A percentile compares a stretch with the other conserved stretches of the same genome.
These are phyloP conservation scores for Numida meleagris DNA, from an alignment of 2,113 vertebrate species.

Conservation along the genomic window DNA sequence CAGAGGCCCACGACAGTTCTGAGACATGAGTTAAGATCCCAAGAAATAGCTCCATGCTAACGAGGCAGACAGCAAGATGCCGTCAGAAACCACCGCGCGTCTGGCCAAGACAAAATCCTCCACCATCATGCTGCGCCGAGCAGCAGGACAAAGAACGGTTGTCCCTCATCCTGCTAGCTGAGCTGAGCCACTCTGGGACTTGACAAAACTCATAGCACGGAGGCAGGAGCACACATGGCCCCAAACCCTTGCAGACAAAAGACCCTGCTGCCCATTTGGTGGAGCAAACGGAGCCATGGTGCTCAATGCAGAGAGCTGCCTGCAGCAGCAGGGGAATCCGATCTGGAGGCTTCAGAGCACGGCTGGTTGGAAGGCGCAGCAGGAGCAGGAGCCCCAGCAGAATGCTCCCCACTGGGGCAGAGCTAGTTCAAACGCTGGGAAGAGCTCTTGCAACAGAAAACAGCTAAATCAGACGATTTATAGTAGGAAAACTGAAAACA, in stretches of 20 bases:
- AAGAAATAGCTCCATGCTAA: neutral
- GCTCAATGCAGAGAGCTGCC: neutral
- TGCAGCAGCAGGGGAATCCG: neutral
- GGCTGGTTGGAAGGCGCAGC: neutral
- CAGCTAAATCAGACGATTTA: constrained; percentile 54
- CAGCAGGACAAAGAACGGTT: neutral
- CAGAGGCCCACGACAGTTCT: neutral
- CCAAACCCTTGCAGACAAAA: no score
- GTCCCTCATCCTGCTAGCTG: neutral
- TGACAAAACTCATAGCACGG: neutral
- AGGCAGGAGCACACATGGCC: neutral
- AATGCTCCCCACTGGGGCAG: constrained; percentile 2
- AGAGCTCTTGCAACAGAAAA: constrained; percentile 43
- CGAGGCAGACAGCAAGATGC: neutral
- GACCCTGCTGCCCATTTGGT: neutral
- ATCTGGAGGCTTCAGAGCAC: neutral
- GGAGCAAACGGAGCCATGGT: neutral
- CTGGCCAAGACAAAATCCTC: neutral
- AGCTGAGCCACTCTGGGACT: neutral
- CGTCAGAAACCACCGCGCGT: neutral
- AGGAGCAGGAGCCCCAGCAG: constrained; percentile 11
- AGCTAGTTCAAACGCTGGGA: constrained; percentile 40
- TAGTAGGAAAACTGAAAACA: constrained; percentile 50
- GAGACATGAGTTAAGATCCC: neutral
- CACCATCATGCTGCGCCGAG: neutral